Evolutionary conservation across 2,888 invertebrate genomes (phyloP), one percentile per base, ranked within the genome.

Genomic region (Polyommatus icarus): DNA sequence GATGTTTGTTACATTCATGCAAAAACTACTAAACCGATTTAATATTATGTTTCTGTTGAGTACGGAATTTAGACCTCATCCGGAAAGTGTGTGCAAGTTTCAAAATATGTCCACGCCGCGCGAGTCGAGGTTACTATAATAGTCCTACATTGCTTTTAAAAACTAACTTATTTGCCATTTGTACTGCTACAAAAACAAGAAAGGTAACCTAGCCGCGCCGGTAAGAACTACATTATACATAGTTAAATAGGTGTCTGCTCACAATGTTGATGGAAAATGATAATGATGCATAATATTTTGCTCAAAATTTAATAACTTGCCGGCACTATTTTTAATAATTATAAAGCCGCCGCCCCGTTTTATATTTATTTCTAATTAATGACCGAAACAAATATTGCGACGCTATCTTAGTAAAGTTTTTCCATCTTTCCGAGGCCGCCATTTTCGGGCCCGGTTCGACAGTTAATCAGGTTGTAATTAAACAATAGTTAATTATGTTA

Each of bases 301-400:
- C 29, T 15, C 18, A 67, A 67, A 67, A 67, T 67, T 67, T 67
- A 67, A 67, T 67, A 32, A 67, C 3, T 7, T 15, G 46, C 3
- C 20, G 46, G 46, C 40, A 73, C 40, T 73, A 46, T 40, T 73
- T 73, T 20, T 75, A 50, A 75, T 75, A 75, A 75, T 75, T 75
- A 75, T 15, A 75, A 75, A 75, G 50, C 12, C 46, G 12, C 75
- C 18, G 54, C 75, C 54, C 75, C 29, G 32, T 67, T 79, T 75
- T 80, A 80, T 81, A 83, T 83, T 81, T 84, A 83, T 84, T 85
- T 84, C 84, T 88, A 90, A 90, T 90, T 89, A 90, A 90, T 89
- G 87, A 80, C 79, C 84, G 82, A 85, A 87, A 88, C 87, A 88
- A 88, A 87, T 88, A 86, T 85, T 77, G 80, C 81, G 82, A 82